Conservation (phyloP, 2,888 invertebrate species). For the Noctua fimbriata region DNA sequence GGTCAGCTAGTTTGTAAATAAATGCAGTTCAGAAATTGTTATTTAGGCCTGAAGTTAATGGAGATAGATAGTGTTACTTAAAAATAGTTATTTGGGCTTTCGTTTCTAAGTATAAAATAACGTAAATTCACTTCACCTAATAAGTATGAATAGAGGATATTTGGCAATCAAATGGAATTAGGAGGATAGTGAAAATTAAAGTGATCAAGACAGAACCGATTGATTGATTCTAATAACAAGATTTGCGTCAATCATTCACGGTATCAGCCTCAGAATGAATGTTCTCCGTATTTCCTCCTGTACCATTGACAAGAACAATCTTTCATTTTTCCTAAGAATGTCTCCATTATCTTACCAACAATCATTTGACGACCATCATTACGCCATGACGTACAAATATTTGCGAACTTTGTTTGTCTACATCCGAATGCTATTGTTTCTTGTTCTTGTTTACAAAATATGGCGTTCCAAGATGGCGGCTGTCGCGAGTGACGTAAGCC, state of each 20-base stretch:
- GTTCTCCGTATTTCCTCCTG: conserved; percentile 19
- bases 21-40: neutral
- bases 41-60: neutral
- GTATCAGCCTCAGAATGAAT: neutral
- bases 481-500: conserved; percentile 73
- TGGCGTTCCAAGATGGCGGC: conserved; percentile 74
- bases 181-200: neutral
- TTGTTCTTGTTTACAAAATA: conserved; percentile 80
- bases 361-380: conserved; percentile 37
- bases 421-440: conserved; percentile 81
- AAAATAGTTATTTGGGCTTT: neutral
- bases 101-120: neutral
- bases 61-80: too few species aligned
- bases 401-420: conserved; percentile 78
- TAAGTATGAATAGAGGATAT: neutral
- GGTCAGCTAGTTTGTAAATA: too few species aligned
- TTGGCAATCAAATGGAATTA: neutral
- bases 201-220: neutral
- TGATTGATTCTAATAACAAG: neutral
- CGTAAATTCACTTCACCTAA: neutral
- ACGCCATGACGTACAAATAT: conserved; percentile 69
- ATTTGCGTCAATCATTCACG: neutral
- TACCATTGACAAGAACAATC: conserved; percentile 23
- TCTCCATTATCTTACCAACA: conserved; percentile 30
- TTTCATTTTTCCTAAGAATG: conserved; percentile 50